phyloP scores from a whole-genome alignment of 2,113 vertebrate genomes.

The Tinamus guttatus region DNA sequence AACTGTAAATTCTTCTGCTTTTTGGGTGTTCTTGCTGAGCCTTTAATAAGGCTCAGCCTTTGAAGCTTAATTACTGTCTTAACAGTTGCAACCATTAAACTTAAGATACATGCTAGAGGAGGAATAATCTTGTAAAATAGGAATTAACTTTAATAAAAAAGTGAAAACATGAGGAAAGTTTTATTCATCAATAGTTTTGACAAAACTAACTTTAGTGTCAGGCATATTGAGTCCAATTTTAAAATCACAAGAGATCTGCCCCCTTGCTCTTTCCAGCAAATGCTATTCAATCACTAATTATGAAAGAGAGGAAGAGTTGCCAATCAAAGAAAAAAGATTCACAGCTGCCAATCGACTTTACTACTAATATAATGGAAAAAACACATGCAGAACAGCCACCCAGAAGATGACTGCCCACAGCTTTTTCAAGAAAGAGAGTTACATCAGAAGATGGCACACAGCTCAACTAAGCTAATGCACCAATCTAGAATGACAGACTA shows the following conservation, averaged over 20 bases:
- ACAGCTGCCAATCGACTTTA: conserved; percentile 56
- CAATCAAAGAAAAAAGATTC: conserved; percentile 40
- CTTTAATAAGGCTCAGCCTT: conserved; percentile 30
- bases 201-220: conserved; percentile 46
- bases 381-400: conserved; percentile 53
- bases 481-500: neutral
- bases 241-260: conserved; percentile 37
- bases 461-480: neutral
- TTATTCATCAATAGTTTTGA: conserved; percentile 47
- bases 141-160: conserved; percentile 26
- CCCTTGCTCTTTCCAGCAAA: conserved; percentile 42
- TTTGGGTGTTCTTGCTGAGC: conserved; percentile 16
- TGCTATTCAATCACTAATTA: conserved; percentile 59
- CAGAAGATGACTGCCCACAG: conserved; percentile 46
- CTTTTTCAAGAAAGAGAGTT: neutral
- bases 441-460: neutral
- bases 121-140: conserved; percentile 16
- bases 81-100: neutral
- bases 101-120: neutral
- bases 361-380: conserved; percentile 66
- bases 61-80: conserved; percentile 53
- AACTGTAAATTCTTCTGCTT: conserved; percentile 41
- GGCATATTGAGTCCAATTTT: conserved; percentile 37
- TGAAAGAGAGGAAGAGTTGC: conserved; percentile 12
- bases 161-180: conserved; percentile 34